These are phyloP conservation scores for Vulpes vulpes DNA, from an alignment of 2,113 vertebrate genomes.

Conservation along the genomic window DNA sequence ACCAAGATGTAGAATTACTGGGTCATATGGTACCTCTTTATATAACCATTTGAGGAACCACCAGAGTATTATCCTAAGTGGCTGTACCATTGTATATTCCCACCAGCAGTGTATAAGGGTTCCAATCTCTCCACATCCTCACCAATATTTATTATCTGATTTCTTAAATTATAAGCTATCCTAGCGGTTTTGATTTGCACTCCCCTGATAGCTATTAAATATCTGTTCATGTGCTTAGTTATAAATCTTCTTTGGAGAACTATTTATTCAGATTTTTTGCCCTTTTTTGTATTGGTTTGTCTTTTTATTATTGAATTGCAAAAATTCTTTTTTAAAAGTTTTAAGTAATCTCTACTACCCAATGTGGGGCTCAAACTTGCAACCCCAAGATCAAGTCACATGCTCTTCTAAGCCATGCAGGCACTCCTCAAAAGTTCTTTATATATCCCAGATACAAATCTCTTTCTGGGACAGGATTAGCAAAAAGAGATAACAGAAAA, in stretches of 20 bases:
- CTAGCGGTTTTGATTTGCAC: not conserved
- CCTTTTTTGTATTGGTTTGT: not conserved
- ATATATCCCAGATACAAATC: not conserved
- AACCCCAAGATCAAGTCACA: not conserved
- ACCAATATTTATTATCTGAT: slow-evolving; percentile 5
- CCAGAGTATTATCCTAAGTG: not conserved
- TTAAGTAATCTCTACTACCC: not conserved
- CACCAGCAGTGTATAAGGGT: not conserved
- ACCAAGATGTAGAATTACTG: not conserved
- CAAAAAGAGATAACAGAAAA: not conserved
- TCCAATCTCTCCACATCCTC: not conserved
- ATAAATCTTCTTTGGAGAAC: not conserved
- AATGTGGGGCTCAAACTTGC: not conserved
- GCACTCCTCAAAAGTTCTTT: not conserved
- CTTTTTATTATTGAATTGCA: not conserved
- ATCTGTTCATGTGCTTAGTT: not conserved
- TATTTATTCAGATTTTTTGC: not conserved
- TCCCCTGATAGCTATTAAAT: not conserved
- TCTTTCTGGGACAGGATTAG: not conserved
- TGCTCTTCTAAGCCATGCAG: not conserved
- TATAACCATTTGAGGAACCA: slow-evolving; percentile 5
- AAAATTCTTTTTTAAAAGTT: not conserved
- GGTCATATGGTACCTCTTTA: not conserved
- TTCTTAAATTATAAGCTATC: not conserved
- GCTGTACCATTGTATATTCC: not conserved